Evolutionary conservation across 2,888 invertebrate species (phyloP).

Genomic region (Drosophila demipolita): DNA sequence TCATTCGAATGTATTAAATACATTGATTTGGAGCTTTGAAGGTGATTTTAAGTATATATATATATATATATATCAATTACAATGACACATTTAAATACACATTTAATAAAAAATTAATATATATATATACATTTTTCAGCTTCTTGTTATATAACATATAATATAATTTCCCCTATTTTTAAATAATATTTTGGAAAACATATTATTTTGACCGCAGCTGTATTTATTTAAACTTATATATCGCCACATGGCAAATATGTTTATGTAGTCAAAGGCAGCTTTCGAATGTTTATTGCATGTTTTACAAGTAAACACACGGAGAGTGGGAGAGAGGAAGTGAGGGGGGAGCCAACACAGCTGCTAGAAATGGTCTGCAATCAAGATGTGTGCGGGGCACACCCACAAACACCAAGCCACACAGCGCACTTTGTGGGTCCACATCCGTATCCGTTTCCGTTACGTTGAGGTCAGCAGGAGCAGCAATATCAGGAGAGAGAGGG

Average conservation of each 20-base stretch:
- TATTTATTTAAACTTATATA: not conserved
- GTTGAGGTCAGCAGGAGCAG: conserved; percentile 55
- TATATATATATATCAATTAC: too few relatives aligned
- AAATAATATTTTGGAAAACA: not conserved
- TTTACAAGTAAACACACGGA: conserved; percentile 49
- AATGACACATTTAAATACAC: not conserved
- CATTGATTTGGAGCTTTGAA: conserved; percentile 31
- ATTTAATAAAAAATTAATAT: not conserved
- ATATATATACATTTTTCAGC: not conserved
- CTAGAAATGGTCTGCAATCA: conserved; percentile 52
- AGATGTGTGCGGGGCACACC: not conserved
- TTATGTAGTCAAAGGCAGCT: conserved; percentile 39
- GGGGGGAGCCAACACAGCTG: conserved; percentile 11
- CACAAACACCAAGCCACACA: conserved; percentile 9
- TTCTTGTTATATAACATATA: too few relatives aligned
- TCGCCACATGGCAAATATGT: conserved; percentile 13
- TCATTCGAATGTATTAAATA: conserved; percentile 38
- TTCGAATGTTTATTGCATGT: conserved; percentile 64
- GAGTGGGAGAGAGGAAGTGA: not conserved
- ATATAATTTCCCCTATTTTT: too few relatives aligned
- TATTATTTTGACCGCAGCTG: not conserved
- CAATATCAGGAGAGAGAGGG: not conserved
- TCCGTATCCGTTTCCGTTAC: conserved; percentile 70
- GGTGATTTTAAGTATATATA: conserved; percentile 5
- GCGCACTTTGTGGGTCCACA: conserved; percentile 28